phyloP scores from a whole-genome alignment of 2,113 vertebrate species.

The Tapirus terrestris region DNA sequence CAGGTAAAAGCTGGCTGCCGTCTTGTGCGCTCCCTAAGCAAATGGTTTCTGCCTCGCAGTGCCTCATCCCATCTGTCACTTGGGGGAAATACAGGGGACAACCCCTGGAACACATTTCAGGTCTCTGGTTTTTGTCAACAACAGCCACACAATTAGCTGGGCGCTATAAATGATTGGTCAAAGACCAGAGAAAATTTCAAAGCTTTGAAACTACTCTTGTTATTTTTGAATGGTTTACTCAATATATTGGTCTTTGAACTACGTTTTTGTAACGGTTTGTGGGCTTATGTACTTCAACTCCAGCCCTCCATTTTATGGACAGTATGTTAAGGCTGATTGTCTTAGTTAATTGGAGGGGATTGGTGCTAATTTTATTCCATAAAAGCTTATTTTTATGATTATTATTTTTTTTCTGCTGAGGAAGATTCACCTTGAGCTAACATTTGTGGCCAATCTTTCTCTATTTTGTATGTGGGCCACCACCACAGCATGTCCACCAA shows the following conservation, averaged over 20 bases:
- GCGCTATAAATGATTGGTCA: background rate
- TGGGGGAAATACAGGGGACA: fast-evolving
- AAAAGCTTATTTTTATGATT: background rate
- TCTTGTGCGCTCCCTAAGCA: background rate
- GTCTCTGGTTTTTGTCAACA: background rate
- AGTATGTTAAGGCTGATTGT: background rate
- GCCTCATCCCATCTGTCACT: background rate
- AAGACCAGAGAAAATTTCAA: background rate
- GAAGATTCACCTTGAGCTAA: no score
- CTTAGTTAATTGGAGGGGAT: slow-evolving; percentile 42
- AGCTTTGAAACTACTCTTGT: background rate
- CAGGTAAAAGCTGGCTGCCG: slow-evolving; percentile 85
- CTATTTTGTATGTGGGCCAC: no score
- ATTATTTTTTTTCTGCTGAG: no score
- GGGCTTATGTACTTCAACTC: background rate
- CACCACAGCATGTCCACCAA: no score
- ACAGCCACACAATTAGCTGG: background rate
- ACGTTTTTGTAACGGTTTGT: background rate
- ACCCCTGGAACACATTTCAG: background rate
- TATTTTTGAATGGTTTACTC: slow-evolving; percentile 10
- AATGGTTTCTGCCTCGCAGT: background rate
- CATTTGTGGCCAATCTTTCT: no score
- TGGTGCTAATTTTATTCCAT: slow-evolving; percentile 37
- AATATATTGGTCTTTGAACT: background rate
- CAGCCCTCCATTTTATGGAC: background rate